phyloP scores from a whole-genome alignment of 2,888 invertebrate species.

The Ellobium chinense region DNA sequence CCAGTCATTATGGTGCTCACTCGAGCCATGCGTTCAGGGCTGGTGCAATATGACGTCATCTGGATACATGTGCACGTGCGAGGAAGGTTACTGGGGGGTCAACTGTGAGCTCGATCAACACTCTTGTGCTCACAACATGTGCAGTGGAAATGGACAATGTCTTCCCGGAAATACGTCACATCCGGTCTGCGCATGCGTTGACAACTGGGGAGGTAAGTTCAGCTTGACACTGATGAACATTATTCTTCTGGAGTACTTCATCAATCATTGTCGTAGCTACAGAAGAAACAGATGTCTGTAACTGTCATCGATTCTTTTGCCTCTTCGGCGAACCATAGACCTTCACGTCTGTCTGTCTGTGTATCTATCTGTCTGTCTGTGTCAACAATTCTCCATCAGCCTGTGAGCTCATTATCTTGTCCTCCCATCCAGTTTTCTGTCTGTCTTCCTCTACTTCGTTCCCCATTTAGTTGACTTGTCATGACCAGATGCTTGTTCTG shows the following conservation, averaged over 20 bases:
- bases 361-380: background rate
- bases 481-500: too few relatives aligned
- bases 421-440: too few relatives aligned
- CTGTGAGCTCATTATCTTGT: too few relatives aligned
- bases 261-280: too few relatives aligned
- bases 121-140: conserved; percentile 48
- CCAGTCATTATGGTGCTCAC: conserved; percentile 87
- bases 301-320: too few relatives aligned
- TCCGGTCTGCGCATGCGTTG: conserved; percentile 87
- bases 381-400: too few relatives aligned
- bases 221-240: too few relatives aligned
- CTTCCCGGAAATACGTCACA: conserved; percentile 80
- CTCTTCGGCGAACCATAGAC: too few relatives aligned
- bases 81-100: conserved; percentile 84
- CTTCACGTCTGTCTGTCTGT: background rate
- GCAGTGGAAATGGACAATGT: conserved; percentile 85
- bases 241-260: too few relatives aligned
- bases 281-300: too few relatives aligned
- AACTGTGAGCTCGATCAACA: conserved; percentile 83
- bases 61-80: conserved; percentile 84
- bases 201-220: conserved; percentile 86
- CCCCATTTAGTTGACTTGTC: too few relatives aligned
- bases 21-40: conserved; percentile 84
- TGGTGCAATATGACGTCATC: conserved; percentile 82
- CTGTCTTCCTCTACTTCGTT: too few relatives aligned